Evolutionary conservation across 2,113 vertebrate species (phyloP), one percentile per base, ranked within the genome.

Genomic region (Artemisiospiza belli): DNA sequence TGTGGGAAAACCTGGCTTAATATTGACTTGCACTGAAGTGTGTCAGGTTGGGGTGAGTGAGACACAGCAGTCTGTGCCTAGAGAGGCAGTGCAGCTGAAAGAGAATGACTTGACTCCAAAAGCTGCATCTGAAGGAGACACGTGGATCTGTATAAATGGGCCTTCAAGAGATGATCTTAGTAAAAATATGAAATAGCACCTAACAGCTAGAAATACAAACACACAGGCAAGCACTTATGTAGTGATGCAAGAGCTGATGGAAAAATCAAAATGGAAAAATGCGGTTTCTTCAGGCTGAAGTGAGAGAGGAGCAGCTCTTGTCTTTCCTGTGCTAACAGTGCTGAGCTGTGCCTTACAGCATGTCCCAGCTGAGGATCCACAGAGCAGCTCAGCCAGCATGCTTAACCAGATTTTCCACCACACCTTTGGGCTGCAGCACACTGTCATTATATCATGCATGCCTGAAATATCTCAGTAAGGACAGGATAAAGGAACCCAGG

Each of bases 321-420:
- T 37, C 80, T 90, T 70, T 70, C 49, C 76, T 84, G 86, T 68
- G 88, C 69, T 55, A 70, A 12, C 80, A 80, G 69, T 41, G 54
- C 75, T 78, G 86, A 82, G 92, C 91, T 84, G 74, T 93, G 87
- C 69, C 67, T 82, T 54, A 49, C 46, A 78, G 54, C 49, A 6
- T 77, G 90, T 87, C 66, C 81, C 81, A 59, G 62, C 72, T 10
- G 24, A 79, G 64, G 44, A 77, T 63, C 51, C 66, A 21, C 1
- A 0, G 67, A 92, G 90, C 70, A 91, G 73, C 83, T 81, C 67
- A 15, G 39, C 44, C n/a, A 78, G 79, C 87, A 0, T 31, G 76
- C 86, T 95, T 47, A 89, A 87, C 92, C 74, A 87, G 87, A 69
- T 91, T 83, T 62, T 92, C 93, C 67, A 61, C 93, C 92, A 81